Percentiles rank a stretch among this genome's conserved stretches.
phyloP scores from a whole-genome alignment of 1,140 invertebrate genomes.

The Formica selysi region DNA sequence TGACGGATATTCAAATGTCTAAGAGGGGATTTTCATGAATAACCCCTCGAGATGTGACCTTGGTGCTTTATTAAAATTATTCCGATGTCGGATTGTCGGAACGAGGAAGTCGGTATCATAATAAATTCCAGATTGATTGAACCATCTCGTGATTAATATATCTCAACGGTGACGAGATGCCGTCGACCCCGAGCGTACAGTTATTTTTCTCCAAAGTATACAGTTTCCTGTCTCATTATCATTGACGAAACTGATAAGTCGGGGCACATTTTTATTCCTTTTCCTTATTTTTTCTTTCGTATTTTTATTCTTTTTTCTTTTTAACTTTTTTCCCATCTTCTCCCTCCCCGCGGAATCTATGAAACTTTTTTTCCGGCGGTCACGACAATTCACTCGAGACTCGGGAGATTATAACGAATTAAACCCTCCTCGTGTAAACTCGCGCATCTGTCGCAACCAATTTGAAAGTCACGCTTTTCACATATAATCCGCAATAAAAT shows the following conservation, averaged over 20 bases:
- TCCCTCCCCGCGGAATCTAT: not conserved
- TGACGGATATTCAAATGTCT: slow-evolving; percentile 51
- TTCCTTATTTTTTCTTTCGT: not conserved
- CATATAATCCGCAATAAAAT: slow-evolving; percentile 49
- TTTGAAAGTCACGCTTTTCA: slow-evolving; percentile 51
- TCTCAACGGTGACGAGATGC: not conserved
- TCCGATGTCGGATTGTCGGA: slow-evolving; percentile 18
- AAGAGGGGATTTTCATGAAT: slow-evolving; percentile 30
- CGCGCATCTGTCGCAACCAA: slow-evolving; percentile 53
- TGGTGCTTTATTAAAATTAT: slow-evolving; percentile 49
- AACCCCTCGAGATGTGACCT: slow-evolving; percentile 36
- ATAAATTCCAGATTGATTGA: slow-evolving; percentile 48
- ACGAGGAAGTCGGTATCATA: slow-evolving; percentile 25
- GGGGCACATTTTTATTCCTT: not conserved
- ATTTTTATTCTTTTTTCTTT: not conserved
- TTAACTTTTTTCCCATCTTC: not conserved
- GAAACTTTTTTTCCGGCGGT: slow-evolving; percentile 25
- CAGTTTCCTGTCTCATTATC: slow-evolving; percentile 41
- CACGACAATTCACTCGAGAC: slow-evolving; percentile 49
- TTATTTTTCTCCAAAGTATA: not conserved
- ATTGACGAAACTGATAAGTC: not conserved
- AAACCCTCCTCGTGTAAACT: slow-evolving; percentile 45
- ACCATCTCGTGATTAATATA: not conserved
- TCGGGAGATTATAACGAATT: slow-evolving; percentile 48
- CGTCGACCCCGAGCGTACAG: not conserved